phyloP scores from a whole-genome alignment of 2,113 vertebrate species.

The Marmota flaviventris region DNA sequence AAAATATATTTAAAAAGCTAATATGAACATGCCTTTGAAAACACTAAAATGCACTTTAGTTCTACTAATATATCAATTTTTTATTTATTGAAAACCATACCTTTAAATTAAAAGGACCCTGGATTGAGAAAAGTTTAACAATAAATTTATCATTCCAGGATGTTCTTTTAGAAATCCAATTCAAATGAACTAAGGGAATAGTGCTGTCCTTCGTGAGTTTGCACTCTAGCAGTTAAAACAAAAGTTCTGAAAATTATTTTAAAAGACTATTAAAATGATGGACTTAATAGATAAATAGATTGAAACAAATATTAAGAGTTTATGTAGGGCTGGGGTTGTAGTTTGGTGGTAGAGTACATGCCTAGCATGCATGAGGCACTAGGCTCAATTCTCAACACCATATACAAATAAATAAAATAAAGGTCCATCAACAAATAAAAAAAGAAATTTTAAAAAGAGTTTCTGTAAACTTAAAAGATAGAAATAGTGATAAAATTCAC shows the following conservation, averaged over 20 bases:
- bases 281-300: neutral
- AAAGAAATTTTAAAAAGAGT: too few relatives aligned
- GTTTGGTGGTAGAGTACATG: too few relatives aligned
- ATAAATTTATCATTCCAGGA: neutral
- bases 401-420: too few relatives aligned
- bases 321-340: neutral
- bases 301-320: neutral
- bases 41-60: neutral
- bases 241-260: neutral
- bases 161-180: neutral
- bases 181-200: constrained; percentile 2
- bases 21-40: neutral
- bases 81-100: neutral
- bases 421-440: too few relatives aligned
- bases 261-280: neutral
- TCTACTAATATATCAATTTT: neutral
- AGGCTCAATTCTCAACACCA: too few relatives aligned
- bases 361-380: too few relatives aligned
- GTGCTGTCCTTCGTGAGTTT: neutral
- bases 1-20: neutral
- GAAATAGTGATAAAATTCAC: neutral
- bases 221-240: neutral
- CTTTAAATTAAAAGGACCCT: neutral
- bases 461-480: neutral
- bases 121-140: neutral